Conservation (phyloP, 2,888 invertebrate species). For the Mythimna pallens region DNA sequence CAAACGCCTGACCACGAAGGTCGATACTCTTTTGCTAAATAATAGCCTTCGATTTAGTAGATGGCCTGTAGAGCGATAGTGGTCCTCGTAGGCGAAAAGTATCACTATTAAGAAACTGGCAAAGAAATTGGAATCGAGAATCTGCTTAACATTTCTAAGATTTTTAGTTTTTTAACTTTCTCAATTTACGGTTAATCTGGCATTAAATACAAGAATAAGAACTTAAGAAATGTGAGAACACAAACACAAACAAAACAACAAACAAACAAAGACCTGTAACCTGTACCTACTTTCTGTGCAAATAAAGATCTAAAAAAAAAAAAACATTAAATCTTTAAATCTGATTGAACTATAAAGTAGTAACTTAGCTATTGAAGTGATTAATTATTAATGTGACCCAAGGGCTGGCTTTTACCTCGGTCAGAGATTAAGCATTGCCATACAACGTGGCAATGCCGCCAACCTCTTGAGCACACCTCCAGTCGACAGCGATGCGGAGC, state of each 20-base stretch:
- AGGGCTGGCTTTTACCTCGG: too few relatives aligned
- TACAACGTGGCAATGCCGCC: too few relatives aligned
- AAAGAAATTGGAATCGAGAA: background rate
- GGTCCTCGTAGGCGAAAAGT: background rate
- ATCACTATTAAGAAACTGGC: background rate
- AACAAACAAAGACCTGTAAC: too few relatives aligned
- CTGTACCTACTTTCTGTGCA: too few relatives aligned
- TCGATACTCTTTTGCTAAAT: constrained; percentile 26
- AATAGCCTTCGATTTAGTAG: background rate
- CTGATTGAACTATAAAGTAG: background rate
- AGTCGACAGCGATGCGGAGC: too few relatives aligned
- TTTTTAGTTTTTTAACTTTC: background rate
- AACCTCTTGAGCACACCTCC: too few relatives aligned
- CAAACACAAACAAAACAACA: too few relatives aligned
- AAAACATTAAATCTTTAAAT: background rate
- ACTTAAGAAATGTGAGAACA: too few relatives aligned
- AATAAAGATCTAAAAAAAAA: too few relatives aligned
- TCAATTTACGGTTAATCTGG: background rate
- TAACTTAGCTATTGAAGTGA: background rate
- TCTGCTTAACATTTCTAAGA: background rate
- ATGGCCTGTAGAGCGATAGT: background rate
- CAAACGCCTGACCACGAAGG: constrained; percentile 51
- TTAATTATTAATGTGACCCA: too few relatives aligned
- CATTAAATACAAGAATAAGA: background rate
- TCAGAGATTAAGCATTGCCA: too few relatives aligned